phyloP scores from a whole-genome alignment of 2,113 vertebrate species.

The Scalopus aquaticus region DNA sequence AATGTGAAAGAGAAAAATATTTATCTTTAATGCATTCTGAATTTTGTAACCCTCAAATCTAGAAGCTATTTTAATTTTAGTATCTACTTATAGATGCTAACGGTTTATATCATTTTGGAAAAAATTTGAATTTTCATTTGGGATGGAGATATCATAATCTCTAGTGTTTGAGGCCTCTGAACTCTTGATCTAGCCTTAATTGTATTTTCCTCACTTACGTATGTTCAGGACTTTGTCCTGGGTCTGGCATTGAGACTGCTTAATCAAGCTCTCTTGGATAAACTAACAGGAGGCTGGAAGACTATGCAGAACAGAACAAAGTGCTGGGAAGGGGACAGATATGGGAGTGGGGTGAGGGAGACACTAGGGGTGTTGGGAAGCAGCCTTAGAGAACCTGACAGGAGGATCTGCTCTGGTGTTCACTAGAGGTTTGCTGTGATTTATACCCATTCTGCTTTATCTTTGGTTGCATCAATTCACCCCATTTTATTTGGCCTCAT shows the following conservation, averaged over 20 bases:
- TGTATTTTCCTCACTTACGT: background rate
- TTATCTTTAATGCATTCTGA: slow-evolving; percentile 41
- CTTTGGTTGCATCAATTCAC: background rate
- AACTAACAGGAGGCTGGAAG: background rate
- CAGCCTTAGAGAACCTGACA: background rate
- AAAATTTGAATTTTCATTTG: slow-evolving; percentile 24
- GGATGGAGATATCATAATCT: background rate
- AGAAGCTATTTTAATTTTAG: slow-evolving; percentile 29
- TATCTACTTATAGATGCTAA: background rate
- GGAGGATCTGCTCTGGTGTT: background rate
- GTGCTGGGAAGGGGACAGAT: background rate
- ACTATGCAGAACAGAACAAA: background rate
- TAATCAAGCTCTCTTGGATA: background rate
- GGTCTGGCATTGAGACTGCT: background rate
- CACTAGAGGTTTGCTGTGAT: background rate
- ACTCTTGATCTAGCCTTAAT: background rate
- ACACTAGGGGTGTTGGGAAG: background rate
- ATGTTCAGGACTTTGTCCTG: background rate
- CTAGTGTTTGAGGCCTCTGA: background rate
- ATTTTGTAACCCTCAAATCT: background rate
- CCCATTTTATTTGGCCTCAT: slow-evolving; percentile 11
- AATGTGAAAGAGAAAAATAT: background rate
- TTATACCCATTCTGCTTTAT: background rate
- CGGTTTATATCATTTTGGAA: slow-evolving; percentile 2
- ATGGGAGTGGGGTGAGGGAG: background rate